A percentile compares a stretch with the other conserved stretches of the same genome.
Evolutionary conservation across 1,140 invertebrate genomes (phyloP).

Genomic region (Pararge aegeria): DNA sequence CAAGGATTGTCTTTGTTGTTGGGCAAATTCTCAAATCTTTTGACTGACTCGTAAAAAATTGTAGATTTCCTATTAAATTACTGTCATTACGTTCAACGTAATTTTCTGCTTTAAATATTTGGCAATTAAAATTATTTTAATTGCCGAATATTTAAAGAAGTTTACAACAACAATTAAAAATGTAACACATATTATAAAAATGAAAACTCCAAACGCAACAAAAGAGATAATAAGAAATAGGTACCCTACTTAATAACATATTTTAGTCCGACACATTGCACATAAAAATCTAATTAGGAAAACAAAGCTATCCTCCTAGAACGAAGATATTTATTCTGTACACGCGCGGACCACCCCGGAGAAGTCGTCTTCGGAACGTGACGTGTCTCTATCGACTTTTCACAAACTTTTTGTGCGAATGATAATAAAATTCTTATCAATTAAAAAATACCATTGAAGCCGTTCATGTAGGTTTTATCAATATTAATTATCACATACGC

Average conservation of each 20-base stretch:
- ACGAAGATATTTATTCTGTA: conserved; percentile 37
- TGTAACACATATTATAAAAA: too few relatives aligned
- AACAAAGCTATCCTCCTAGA: conserved; percentile 11
- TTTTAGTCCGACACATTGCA: not conserved
- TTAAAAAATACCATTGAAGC: conserved; percentile 3
- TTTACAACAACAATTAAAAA: too few relatives aligned
- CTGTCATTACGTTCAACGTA: too few relatives aligned
- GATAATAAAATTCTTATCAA: conserved; percentile 4
- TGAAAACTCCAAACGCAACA: too few relatives aligned
- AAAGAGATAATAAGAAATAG: not conserved
- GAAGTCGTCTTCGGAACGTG: conserved; percentile 57
- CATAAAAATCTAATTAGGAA: conserved; percentile 2
- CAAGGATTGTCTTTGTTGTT: too few relatives aligned
- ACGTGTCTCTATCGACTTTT: conserved; percentile 26
- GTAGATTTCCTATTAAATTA: too few relatives aligned
- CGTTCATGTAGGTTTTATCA: not conserved
- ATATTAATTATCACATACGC: not conserved
- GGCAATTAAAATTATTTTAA: too few relatives aligned
- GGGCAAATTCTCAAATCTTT: too few relatives aligned
- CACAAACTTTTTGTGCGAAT: not conserved
- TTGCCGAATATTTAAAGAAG: too few relatives aligned
- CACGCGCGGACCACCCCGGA: conserved; percentile 58
- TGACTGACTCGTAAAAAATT: too few relatives aligned
- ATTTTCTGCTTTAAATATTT: too few relatives aligned
- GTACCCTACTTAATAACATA: not conserved